These are phyloP conservation scores for Crotalus horridus DNA, from an alignment of 2,113 vertebrate species.

Conservation along the genomic window DNA sequence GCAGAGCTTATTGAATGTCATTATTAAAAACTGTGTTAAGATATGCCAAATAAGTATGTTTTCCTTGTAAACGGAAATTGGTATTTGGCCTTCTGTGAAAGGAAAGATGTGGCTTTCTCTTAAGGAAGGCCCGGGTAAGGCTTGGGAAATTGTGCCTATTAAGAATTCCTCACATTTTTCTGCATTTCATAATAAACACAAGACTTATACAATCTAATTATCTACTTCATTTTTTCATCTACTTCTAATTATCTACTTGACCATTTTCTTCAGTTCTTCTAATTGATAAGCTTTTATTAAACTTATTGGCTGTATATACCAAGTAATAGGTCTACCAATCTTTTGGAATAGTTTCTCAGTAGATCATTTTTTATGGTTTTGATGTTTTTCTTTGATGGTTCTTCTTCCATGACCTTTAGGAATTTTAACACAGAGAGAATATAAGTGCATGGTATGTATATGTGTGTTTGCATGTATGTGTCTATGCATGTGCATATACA, in stretches of 20 bases:
- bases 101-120: neutral
- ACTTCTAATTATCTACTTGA: neutral
- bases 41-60: neutral
- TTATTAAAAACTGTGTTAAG: neutral
- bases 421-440: neutral
- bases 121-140: neutral
- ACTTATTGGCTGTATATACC: neutral
- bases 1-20: neutral
- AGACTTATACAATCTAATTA: neutral
- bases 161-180: neutral
- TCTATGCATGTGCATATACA: neutral
- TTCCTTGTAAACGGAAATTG: neutral
- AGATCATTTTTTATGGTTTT: neutral
- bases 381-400: neutral
- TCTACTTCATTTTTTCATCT: neutral
- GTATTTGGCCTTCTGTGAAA: neutral
- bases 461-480: neutral
- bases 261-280: neutral
- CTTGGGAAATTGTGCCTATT: neutral
- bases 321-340: neutral
- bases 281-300: neutral
- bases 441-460: neutral
- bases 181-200: neutral
- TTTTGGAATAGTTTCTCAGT: neutral
- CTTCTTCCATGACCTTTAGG: neutral